These are phyloP conservation scores for Pelodytes ibericus DNA, from an alignment of 2,797 vertebrate genomes.

Conservation along the genomic window DNA sequence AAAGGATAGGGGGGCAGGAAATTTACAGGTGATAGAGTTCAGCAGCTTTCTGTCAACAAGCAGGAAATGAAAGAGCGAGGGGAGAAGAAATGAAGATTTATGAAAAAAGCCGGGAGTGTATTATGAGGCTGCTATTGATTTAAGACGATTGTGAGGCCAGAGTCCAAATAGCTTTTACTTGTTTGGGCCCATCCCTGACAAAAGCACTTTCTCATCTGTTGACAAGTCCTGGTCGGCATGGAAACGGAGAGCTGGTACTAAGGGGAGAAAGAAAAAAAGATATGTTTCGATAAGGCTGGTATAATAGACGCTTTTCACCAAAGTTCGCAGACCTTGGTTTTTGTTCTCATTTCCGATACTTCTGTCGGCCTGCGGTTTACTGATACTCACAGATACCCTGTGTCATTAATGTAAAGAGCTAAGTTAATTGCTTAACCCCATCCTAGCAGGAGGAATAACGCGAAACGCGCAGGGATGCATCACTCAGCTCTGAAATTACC, in stretches of 20 bases:
- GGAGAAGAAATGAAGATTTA: slow-evolving; percentile 64
- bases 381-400: slow-evolving; percentile 56
- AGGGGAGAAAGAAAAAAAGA: slow-evolving; percentile 66
- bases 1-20: slow-evolving; percentile 54
- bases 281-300: slow-evolving; percentile 69
- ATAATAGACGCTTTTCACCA: slow-evolving; percentile 70
- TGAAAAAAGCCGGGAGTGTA: slow-evolving; percentile 66
- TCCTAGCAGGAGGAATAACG: neutral
- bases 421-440: slow-evolving; percentile 8
- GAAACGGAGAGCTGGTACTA: slow-evolving; percentile 65
- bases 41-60: slow-evolving; percentile 65
- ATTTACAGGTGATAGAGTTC: slow-evolving; percentile 64
- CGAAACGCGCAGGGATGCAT: no score
- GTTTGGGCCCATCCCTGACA: slow-evolving; percentile 71
- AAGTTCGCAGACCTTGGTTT: slow-evolving; percentile 64
- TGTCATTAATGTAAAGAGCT: slow-evolving; percentile 3
- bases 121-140: slow-evolving; percentile 72
- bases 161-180: slow-evolving; percentile 74
- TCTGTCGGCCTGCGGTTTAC: slow-evolving; percentile 58
- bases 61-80: slow-evolving; percentile 66
- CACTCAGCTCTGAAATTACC: no score
- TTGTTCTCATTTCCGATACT: slow-evolving; percentile 70
- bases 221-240: slow-evolving; percentile 70
- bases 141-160: slow-evolving; percentile 68
- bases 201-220: slow-evolving; percentile 71